Evolutionary conservation across 23 tunicate genomes (phyloP).

Genomic region (Ciona savignyi): DNA sequence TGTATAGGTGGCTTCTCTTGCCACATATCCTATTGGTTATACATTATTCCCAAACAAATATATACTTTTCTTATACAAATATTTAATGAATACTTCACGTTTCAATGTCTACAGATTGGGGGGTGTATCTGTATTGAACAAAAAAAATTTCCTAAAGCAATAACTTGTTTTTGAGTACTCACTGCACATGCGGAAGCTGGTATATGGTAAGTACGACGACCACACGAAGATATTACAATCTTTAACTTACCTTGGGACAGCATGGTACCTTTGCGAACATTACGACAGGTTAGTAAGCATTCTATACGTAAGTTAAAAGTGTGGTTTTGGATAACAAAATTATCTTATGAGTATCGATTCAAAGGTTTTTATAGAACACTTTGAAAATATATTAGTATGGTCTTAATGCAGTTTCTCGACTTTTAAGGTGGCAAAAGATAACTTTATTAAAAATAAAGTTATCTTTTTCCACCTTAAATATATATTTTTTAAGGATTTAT

Average conservation of each 20-base stretch:
- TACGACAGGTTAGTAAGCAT: slow-evolving; percentile 44
- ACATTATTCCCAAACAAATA: no score
- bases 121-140: slow-evolving; percentile 27
- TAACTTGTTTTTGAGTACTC: slow-evolving; percentile 86
- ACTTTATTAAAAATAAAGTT: neutral
- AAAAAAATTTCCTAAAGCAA: slow-evolving; percentile 45
- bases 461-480: neutral
- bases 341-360: neutral
- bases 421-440: no score
- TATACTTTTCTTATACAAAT: neutral
- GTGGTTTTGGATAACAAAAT: no score
- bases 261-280: slow-evolving; percentile 62
- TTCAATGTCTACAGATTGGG: slow-evolving; percentile 38
- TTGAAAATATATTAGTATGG: no score
- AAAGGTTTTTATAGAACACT: neutral
- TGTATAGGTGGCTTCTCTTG: no score
- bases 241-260: slow-evolving; percentile 53
- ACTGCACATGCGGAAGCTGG: slow-evolving; percentile 57
- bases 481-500: neutral
- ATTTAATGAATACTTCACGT: neutral
- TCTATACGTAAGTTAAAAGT: neutral
- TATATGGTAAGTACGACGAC: slow-evolving; percentile 55
- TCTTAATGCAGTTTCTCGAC: no score
- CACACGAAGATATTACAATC: slow-evolving; percentile 50
- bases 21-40: no score